phyloP scores from a whole-genome alignment of 2,797 vertebrate species.

The Myiothlypis coronata region DNA sequence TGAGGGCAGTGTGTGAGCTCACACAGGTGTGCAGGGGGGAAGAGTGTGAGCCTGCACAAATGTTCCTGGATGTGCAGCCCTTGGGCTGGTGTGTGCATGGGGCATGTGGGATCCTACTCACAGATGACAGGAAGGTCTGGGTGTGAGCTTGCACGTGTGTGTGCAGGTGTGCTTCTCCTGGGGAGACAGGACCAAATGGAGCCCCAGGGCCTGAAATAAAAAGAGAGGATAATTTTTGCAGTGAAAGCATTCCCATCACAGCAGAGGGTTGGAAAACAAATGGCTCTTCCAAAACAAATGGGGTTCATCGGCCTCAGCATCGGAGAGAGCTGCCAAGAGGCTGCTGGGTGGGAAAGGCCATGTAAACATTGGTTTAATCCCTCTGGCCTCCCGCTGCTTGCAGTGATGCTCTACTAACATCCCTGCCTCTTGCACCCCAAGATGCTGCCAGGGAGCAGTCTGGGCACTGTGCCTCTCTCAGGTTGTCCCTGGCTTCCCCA shows the following conservation, averaged over 20 bases:
- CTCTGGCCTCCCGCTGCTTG: neutral
- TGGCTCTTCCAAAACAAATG: constrained; percentile 41
- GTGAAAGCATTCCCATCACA: neutral
- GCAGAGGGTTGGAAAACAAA: constrained; percentile 21
- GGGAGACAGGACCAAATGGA: neutral
- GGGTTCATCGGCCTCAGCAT: neutral
- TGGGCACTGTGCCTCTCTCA: neutral
- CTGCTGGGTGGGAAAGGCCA: constrained; percentile 41
- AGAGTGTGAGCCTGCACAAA: too few relatives aligned
- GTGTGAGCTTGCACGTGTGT: neutral
- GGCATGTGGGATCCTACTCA: neutral
- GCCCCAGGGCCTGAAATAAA: neutral
- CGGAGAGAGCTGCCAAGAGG: constrained; percentile 6
- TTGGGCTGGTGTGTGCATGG: neutral
- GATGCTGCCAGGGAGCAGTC: neutral
- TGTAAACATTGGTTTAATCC: constrained; percentile 31
- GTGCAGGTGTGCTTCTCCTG: neutral
- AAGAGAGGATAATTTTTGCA: neutral
- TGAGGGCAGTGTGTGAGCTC: neutral
- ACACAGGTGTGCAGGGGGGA: neutral
- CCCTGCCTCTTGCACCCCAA: neutral
- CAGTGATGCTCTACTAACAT: neutral
- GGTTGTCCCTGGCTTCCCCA: neutral
- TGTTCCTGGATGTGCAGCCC: neutral
- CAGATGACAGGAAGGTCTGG: neutral